A percentile compares a stretch with the other conserved stretches of the same genome.
Evolutionary conservation across 2,113 vertebrate genomes (phyloP).

Genomic region (Gnathonemus echidnorhynchus): DNA sequence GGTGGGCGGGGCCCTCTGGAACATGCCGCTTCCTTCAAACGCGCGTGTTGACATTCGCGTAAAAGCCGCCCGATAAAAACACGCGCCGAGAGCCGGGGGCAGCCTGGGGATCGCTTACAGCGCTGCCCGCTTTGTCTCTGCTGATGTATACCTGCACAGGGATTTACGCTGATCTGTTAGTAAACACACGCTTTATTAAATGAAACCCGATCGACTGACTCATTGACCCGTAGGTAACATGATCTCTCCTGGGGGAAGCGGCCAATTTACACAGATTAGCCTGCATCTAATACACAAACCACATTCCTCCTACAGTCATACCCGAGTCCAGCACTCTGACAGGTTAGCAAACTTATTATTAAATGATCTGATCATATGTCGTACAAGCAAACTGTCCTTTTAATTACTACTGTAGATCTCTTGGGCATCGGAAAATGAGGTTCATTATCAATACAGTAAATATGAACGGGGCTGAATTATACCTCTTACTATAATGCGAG

Average conservation of each 20-base stretch:
- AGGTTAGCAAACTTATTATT: background rate
- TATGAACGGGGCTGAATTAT: background rate
- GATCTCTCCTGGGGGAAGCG: background rate
- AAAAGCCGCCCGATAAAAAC: background rate
- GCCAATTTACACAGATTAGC: background rate
- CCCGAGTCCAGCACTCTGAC: background rate
- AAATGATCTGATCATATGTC: background rate
- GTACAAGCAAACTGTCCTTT: background rate
- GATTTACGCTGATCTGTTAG: background rate
- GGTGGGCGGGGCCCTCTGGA: background rate
- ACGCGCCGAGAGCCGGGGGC: background rate
- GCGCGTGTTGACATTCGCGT: background rate
- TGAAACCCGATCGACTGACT: background rate
- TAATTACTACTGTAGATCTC: background rate
- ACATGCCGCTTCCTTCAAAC: background rate
- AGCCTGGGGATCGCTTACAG: background rate
- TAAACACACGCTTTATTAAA: background rate
- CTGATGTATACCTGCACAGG: background rate
- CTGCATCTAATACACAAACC: background rate
- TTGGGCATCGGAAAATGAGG: background rate
- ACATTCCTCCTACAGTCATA: background rate
- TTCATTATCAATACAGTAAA: background rate
- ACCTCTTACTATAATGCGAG: background rate
- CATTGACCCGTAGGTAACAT: background rate
- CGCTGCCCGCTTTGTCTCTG: background rate